Evolutionary conservation across 2,797 vertebrate species (phyloP), one percentile per base, ranked within the genome.

Genomic region (Cyprinella venusta): DNA sequence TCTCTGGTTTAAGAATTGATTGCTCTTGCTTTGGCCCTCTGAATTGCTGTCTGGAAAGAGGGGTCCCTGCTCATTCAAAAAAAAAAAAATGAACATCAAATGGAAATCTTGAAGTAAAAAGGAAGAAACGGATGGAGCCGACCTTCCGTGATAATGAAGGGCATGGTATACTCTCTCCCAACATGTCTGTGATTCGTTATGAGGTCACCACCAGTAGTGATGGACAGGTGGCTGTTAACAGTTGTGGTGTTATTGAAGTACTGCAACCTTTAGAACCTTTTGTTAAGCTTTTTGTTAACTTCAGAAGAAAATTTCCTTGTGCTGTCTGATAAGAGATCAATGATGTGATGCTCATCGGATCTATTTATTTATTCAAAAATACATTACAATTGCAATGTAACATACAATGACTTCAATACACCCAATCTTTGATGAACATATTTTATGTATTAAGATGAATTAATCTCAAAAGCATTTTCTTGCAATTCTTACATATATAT

Each of bases 1-100:
- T 91, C 90, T 90, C 90, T 74, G 77, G 89, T 92, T 93, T 86
- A 87, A 90, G 90, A 93, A 93, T 91, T 90, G 91, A 94, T 94
- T 94, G 92, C 89, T 91, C 90, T 36, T 90, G 90, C 91, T 91
- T 93, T 89, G 84, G 87, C 88, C 87, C 86, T 87, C 88, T 88
- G 91, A 93, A 93, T 93, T 91, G 89, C 88, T 90, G 88, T 91
- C 90, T 92, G 63, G 88, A 88, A 89, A 89, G 84, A 82, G 67
- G 75, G 81, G 59, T 84, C 74, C 84, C 71, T 86, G 36, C 78
- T 77, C 54, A 54, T 50, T 65, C 33, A 68, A 30, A 70, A 76
- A 82, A 88, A 89, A 26, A 30, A 63, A 7, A 48, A 48, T 15
- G 45, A 48, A 83, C 84, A 87, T 90, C 81, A 90, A 90, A 91